These are phyloP conservation scores for Paradoxurus hermaphroditus DNA, from an alignment of 2,113 vertebrate genomes.

Conservation along the genomic window DNA sequence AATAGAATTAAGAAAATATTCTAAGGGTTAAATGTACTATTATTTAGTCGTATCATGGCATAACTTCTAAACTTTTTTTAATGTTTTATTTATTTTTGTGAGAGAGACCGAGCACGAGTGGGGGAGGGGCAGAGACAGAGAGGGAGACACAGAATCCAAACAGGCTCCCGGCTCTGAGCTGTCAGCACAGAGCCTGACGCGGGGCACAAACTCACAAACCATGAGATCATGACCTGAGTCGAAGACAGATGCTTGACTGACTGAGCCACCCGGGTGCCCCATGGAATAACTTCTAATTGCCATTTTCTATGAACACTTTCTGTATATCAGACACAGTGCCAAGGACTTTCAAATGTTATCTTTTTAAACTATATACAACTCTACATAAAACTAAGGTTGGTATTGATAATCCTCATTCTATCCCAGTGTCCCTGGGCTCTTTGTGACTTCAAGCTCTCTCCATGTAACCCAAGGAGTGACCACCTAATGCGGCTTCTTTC, in stretches of 20 bases:
- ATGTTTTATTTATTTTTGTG: too few species aligned
- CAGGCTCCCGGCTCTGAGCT: too few species aligned
- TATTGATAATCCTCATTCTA: neutral
- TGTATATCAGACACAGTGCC: neutral
- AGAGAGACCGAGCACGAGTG: too few species aligned
- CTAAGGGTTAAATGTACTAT: neutral
- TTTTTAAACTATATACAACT: neutral
- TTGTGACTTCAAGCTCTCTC: neutral
- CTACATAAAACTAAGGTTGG: neutral
- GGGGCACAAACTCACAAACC: too few species aligned
- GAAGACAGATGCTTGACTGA: too few species aligned
- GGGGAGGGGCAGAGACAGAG: too few species aligned
- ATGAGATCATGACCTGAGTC: too few species aligned
- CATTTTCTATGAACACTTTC: neutral
- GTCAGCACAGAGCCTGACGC: too few species aligned
- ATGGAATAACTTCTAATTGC: neutral
- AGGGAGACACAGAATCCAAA: too few species aligned
- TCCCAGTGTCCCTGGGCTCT: neutral
- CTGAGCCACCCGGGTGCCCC: too few species aligned
- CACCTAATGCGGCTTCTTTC: neutral
- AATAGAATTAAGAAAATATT: neutral
- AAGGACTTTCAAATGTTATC: neutral
- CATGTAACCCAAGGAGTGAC: neutral
- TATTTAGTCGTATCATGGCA: neutral
- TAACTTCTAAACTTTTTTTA: constrained; percentile 2